Evolutionary conservation across 2,797 vertebrate genomes (phyloP).

Genomic region (Petrocephalus sullivani): DNA sequence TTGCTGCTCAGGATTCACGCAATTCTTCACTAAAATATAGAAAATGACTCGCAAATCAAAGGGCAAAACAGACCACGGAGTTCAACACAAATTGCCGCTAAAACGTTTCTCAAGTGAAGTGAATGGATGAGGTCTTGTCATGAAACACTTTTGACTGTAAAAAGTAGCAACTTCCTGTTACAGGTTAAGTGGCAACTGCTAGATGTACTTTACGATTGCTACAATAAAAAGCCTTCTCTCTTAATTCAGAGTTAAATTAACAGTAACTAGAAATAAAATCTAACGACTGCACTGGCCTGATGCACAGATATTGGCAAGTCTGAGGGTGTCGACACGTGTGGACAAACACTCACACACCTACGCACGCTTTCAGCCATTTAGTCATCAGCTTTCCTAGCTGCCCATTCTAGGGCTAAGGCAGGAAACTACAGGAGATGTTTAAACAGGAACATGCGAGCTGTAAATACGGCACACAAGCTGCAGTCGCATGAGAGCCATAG

Average conservation of each 20-base stretch:
- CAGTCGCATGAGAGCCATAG: not conserved
- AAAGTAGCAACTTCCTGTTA: not conserved
- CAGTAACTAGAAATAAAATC: not conserved
- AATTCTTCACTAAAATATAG: not conserved
- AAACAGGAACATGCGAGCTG: not conserved
- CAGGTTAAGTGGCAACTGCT: not conserved
- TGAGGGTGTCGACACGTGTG: not conserved
- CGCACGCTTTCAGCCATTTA: not conserved
- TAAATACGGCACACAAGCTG: not conserved
- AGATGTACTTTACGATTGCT: not conserved
- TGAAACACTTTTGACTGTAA: not conserved
- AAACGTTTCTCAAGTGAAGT: not conserved
- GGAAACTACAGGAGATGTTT: not conserved
- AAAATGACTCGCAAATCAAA: not conserved
- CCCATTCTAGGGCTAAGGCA: not conserved
- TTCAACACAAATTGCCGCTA: not conserved
- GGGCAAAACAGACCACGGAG: not conserved
- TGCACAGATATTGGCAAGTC: not conserved
- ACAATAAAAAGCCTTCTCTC: not conserved
- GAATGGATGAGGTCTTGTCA: not conserved
- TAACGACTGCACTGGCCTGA: not conserved
- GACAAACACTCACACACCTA: not conserved
- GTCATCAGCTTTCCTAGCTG: not conserved
- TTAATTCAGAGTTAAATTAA: not conserved
- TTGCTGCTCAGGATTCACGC: not conserved